A percentile compares a stretch with the other conserved stretches of the same genome.
These are phyloP conservation scores for Eulemur albifrons DNA, from an alignment of 2,797 vertebrate genomes.

Conservation along the genomic window DNA sequence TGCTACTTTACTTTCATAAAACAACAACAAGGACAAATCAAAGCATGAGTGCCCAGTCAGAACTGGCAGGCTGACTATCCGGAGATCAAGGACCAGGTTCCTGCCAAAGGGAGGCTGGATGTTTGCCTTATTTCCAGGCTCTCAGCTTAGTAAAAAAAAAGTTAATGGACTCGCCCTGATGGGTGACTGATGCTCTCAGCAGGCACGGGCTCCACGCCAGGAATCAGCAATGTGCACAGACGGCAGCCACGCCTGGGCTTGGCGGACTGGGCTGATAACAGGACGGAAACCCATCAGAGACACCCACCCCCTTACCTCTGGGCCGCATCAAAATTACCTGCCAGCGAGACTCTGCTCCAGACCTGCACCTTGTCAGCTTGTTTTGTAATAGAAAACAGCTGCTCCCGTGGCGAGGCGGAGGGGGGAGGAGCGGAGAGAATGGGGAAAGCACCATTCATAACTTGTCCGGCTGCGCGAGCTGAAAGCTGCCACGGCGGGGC, in stretches of 20 bases:
- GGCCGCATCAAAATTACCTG: conserved; percentile 94
- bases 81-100: conserved; percentile 18
- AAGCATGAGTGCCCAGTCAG: background rate
- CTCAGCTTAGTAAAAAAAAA: conserved; percentile 11
- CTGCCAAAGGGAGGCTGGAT: background rate
- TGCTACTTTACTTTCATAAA: background rate
- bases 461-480: conserved; percentile 31
- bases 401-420: conserved; percentile 67
- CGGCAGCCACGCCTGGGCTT: conserved; percentile 72
- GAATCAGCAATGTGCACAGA: conserved; percentile 51
- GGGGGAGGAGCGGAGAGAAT: conserved; percentile 53
- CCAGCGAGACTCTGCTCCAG: conserved; percentile 87
- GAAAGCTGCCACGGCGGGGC: background rate
- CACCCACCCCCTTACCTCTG: conserved; percentile 86
- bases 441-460: conserved; percentile 57
- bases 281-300: conserved; percentile 84
- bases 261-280: conserved; percentile 79
- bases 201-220: conserved; percentile 25
- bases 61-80: background rate
- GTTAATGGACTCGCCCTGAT: conserved; percentile 52
- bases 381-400: conserved; percentile 94
- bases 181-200: conserved; percentile 39
- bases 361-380: conserved; percentile 91
- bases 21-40: background rate
- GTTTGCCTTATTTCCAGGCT: background rate